Evolutionary conservation across 2,113 vertebrate genomes (phyloP), one percentile per base, ranked within the genome.

Genomic region (Promerops cafer): DNA sequence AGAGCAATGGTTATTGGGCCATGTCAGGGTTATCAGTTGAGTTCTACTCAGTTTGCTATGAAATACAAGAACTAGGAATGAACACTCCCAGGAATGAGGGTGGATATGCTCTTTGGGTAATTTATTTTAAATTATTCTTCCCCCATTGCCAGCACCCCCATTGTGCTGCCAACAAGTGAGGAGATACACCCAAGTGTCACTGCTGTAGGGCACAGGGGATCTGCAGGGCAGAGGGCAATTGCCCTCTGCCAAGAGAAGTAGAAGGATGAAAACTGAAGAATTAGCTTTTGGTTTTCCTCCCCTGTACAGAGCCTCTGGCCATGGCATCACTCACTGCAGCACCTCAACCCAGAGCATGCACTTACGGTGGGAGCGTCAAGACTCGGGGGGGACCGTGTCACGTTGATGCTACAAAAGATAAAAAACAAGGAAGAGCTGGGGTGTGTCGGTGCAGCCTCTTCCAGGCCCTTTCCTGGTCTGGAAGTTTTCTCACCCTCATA

Each of bases 371-470:
- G n/a, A 35, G 70, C 1, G 1, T 61, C 23, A 1, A 94, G 27
- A 6, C 52, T 39, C 5, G 24, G 33, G 13, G 96, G 95, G 2
- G 20, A 30, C 78, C 79, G 49, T 19, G 92, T 94, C 82, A 93
- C 35, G 9, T 8, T 80, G 76, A 98, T 39, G 20, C 98, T 98
- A 52, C 49, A 11, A 56, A 61, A 88, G 64, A 95, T 2, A 85
- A 86, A 87, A 87, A 71, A 71, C 30, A 70, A 40, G 28, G 42
- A n/a, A 56, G 19, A 63, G 56, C 33, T 3, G 1, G 50, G 33
- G 8, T 27, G 20, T 64, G 40, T 10, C 2, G 10, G 16, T 44
- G 19, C 57, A 56, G 27, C 45, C 35, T 69, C 27, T 33, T n/a
- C 24, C 57, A 85, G 42, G 60, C 23, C 30, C 11, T 23, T 89